Evolutionary conservation across 2,113 vertebrate species (phyloP), one percentile per base, ranked within the genome.

Genomic region (Protobothrops mucrosquamatus): DNA sequence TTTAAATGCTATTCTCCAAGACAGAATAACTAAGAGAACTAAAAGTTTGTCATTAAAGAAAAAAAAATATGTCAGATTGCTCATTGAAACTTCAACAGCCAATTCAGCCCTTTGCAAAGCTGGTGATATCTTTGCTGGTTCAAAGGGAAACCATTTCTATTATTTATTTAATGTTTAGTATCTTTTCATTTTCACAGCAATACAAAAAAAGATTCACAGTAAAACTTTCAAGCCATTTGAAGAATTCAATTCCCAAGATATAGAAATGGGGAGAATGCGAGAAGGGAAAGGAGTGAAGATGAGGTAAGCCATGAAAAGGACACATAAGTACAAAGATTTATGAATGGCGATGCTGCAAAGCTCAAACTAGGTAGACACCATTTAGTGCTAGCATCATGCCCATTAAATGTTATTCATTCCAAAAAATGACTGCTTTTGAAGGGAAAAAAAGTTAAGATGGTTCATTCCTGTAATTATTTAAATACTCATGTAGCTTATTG

Each of bases 401-500:
- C 46, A 26, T 88, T 92, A 88, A 88, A 54, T 46, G 51, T 88
- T 88, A 88, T 55, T 88, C 59, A 88, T 86, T 86, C 94, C 34
- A 94, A 93, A 56, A 96, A 94, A 93, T 93, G 89, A 64, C 91
- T 92, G 74, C 48, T 59, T 89, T 89, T 89, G 26, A 93, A 94
- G 12, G 94, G 93, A 93, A 95, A 94, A 89, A 24, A 95, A 96
- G 94, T 94, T 74, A 96, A 88, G 61, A 59, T 94, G 94, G 89
- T 64, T 95, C 89, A 93, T 87, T 96, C 95, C 64, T 86, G 93
- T 61, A 64, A 93, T 96, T 89, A 94, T 96, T 97, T 96, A 97
- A 96, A 96, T 96, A 92, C 94, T 95, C 95, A 48, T 96, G 85
- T 34, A 87, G 92, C 93, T 97, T 96, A 96, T 89, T 95, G 95